These are phyloP conservation scores for Procapra przewalskii DNA, from an alignment of 2,113 vertebrate species.

Conservation along the genomic window DNA sequence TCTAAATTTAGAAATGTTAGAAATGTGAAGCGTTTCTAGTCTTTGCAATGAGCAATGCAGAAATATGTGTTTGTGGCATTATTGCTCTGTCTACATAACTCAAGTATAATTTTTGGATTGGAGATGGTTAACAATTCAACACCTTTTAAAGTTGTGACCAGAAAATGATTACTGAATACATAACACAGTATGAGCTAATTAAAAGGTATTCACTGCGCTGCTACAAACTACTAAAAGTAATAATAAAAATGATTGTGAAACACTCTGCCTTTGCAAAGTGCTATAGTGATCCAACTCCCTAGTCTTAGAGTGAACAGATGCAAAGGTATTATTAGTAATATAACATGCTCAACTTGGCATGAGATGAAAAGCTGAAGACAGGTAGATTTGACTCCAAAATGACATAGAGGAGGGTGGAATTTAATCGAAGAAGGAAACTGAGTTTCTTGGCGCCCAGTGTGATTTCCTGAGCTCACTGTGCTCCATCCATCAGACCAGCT, in stretches of 20 bases:
- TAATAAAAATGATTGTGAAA: constrained; percentile 19
- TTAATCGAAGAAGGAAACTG: background rate
- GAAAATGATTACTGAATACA: constrained; percentile 28
- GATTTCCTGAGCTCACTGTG: background rate
- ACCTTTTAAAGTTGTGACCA: background rate
- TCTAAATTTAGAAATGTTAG: background rate
- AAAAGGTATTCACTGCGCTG: constrained; percentile 7
- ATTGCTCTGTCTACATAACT: background rate
- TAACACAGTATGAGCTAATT: constrained; percentile 45
- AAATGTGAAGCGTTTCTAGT: background rate
- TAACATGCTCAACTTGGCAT: background rate
- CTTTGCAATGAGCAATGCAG: background rate
- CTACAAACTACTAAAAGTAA: constrained; percentile 24
- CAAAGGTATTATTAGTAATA: background rate
- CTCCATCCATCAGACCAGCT: background rate
- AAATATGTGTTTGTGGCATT: constrained; percentile 3
- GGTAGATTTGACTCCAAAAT: background rate
- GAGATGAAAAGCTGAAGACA: background rate
- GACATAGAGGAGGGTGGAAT: background rate
- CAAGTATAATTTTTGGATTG: constrained; percentile 30
- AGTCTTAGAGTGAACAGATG: background rate
- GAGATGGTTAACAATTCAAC: background rate
- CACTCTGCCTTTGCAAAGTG: constrained; percentile 6
- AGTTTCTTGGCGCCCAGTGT: background rate
- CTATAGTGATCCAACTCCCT: background rate